Conservation (phyloP, 2,888 invertebrate genomes). For the Caenorhabditis sp. region DNA sequence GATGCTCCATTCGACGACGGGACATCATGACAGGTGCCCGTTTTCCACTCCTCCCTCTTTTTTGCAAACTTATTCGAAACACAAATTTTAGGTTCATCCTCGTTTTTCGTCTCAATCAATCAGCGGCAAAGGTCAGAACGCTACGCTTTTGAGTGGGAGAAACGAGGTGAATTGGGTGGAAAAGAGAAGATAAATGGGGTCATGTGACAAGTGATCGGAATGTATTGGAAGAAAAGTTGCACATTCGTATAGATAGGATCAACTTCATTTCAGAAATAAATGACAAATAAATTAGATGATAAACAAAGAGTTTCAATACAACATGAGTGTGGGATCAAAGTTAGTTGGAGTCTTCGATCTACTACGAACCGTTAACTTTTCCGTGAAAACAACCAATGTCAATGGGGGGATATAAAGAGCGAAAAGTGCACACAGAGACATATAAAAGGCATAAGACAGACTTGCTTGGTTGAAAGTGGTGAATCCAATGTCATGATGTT, state of each 20-base stretch:
- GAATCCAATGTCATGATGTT: conserved; percentile 72
- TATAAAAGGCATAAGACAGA: conserved; percentile 63
- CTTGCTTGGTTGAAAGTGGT: conserved; percentile 64
- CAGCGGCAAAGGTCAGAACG: conserved; percentile 39
- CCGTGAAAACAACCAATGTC: conserved; percentile 59
- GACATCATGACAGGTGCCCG: conserved; percentile 28
- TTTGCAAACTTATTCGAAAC: conserved; percentile 41
- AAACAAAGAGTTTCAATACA: conserved; percentile 41
- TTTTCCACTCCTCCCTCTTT: conserved; percentile 38
- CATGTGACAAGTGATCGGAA: conserved; percentile 32
- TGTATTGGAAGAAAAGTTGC: neutral
- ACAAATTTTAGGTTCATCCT: conserved; percentile 28
- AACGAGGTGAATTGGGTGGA: conserved; percentile 17
- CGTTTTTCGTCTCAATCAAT: conserved; percentile 35
- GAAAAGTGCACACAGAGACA: conserved; percentile 51
- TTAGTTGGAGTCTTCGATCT: conserved; percentile 36
- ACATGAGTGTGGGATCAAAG: conserved; percentile 64
- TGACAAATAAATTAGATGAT: conserved; percentile 12
- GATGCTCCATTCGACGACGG: neutral
- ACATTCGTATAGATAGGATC: conserved; percentile 40
- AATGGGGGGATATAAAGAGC: conserved; percentile 61
- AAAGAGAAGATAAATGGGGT: conserved; percentile 44
- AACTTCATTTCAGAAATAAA: neutral
- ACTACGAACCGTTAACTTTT: conserved; percentile 9
- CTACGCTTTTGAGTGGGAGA: conserved; percentile 33